phyloP scores from a whole-genome alignment of 64 coral and sea anemone genomes.

The Porites lutea region DNA sequence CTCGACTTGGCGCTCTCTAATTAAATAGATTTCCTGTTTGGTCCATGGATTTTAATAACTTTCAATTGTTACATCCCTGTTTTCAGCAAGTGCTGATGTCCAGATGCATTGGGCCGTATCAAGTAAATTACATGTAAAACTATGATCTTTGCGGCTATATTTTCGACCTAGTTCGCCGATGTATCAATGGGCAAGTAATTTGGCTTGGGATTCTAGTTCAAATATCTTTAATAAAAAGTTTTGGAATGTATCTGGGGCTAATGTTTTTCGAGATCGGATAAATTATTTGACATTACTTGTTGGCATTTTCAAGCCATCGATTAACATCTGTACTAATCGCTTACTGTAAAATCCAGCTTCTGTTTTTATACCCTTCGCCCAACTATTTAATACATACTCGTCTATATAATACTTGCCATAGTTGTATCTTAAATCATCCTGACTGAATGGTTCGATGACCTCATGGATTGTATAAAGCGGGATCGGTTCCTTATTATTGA shows the following conservation, averaged over 20 bases:
- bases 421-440: not conserved
- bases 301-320: not conserved
- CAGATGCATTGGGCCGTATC: conserved; percentile 30
- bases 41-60: not conserved
- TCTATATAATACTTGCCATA: not conserved
- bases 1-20: conserved; percentile 8
- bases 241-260: conserved; percentile 35
- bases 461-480: not conserved
- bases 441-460: not conserved
- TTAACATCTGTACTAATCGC: too few relatives aligned
- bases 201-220: conserved; percentile 6
- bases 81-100: conserved; percentile 1
- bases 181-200: not conserved
- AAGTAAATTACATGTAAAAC: conserved; percentile 6
- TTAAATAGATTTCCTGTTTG: too few relatives aligned
- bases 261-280: not conserved
- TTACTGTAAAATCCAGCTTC: not conserved
- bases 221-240: conserved; percentile 23
- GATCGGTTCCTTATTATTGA: not conserved
- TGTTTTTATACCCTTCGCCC: not conserved
- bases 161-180: conserved; percentile 25
- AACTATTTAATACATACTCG: not conserved
- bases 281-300: conserved; percentile 20
- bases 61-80: conserved; percentile 30
- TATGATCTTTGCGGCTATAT: conserved; percentile 1